Conservation (phyloP, 2,888 invertebrate species). For the Pristionchus exspectatus region DNA sequence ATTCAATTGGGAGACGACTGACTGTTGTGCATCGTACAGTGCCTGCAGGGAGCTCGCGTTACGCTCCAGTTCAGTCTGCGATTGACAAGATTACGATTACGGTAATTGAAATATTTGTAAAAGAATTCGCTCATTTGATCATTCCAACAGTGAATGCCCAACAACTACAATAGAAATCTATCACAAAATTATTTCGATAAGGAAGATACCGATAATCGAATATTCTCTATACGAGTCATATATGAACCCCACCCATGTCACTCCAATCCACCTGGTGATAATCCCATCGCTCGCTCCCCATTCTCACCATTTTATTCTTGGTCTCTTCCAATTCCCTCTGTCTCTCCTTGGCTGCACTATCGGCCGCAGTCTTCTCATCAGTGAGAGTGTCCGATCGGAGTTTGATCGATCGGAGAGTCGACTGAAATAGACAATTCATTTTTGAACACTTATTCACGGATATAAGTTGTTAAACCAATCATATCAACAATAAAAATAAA, state of each 20-base stretch:
- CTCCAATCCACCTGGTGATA: neutral
- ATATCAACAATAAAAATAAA: neutral
- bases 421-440: neutral
- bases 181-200: no score
- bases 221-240: neutral
- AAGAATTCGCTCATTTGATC: neutral
- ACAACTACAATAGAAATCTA: no score
- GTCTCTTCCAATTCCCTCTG: constrained; percentile 23
- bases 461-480: neutral
- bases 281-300: neutral
- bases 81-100: neutral
- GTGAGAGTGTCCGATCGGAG: constrained; percentile 20
- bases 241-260: neutral
- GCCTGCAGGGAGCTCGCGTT: constrained; percentile 58
- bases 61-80: constrained; percentile 56
- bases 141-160: no score
- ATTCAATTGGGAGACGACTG: constrained; percentile 61
- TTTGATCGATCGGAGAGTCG: constrained; percentile 51
- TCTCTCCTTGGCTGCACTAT: constrained; percentile 36
- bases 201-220: no score
- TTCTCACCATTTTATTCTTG: constrained; percentile 45
- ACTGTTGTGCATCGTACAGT: constrained; percentile 59
- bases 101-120: neutral
- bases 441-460: neutral
- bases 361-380: constrained; percentile 37